Conservation (phyloP, 1,140 invertebrate species). For the Apis dorsata region DNA sequence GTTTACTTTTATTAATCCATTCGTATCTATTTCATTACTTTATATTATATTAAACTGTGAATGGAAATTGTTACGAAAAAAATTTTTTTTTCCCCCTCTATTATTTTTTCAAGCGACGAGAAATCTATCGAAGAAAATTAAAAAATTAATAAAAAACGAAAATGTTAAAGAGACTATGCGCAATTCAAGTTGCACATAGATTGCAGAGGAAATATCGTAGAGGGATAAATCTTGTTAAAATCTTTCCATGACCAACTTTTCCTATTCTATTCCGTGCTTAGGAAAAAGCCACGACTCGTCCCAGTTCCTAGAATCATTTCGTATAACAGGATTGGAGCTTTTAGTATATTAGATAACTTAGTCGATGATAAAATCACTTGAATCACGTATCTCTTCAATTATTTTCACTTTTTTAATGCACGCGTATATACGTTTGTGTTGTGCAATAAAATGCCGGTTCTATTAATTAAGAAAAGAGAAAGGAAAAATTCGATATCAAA, state of each 20-base stretch:
- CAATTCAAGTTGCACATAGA: neutral
- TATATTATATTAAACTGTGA: too few species aligned
- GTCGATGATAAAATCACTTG: neutral
- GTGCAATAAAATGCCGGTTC: too few species aligned
- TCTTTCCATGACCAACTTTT: conserved; percentile 6
- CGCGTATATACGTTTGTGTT: neutral
- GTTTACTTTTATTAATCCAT: neutral
- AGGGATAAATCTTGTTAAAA: neutral
- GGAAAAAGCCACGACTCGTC: neutral
- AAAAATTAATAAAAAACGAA: too few species aligned
- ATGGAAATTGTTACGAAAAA: too few species aligned
- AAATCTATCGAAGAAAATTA: too few species aligned
- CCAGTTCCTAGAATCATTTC: neutral
- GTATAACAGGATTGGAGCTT: conserved; percentile 1
- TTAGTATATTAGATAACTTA: conserved; percentile 13
- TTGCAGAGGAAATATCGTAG: neutral
- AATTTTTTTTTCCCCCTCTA: too few species aligned
- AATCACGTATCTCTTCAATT: neutral
- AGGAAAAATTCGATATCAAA: neutral
- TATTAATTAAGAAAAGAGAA: neutral
- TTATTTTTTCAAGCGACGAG: too few species aligned
- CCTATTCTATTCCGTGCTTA: neutral
- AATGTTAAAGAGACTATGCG: neutral
- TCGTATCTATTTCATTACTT: too few species aligned
- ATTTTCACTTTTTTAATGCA: neutral